Base-by-base conservation (phyloP, 1,140 invertebrate species). In the Calycopis cecrops region DNA sequence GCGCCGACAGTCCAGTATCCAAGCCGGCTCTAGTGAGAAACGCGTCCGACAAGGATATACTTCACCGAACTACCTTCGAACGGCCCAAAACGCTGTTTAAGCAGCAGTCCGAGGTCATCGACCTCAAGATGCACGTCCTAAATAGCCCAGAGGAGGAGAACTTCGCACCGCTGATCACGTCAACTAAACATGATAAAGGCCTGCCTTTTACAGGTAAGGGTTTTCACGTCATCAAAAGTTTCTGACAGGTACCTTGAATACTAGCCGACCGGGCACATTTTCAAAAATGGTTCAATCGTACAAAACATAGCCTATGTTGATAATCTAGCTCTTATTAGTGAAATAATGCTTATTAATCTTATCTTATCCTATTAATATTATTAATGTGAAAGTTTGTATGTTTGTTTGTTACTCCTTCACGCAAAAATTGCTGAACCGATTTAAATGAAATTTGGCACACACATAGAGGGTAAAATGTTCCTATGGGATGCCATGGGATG, bases 71-170 rank as follows among this genome's bases (percentile, higher is more conserved):
- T 0, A 65, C 62, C 42, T 87, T 64, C 60, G 76, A 77, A 65
- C 73, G 68, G 58, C 73, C 74, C 21, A 78, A 76, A 64, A 71
- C 71, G 61, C 63, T 83, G 18, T 83, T 79, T 38, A 87, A 86
- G 71, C 73, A 87, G 58, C 77, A 76, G 49, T 85, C 76, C 0
- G 90, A 91, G 57, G 90, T 91, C 16, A 90, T 91, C 52, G 90
- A 89, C 62, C 66, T 91, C n/a, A 90, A 88, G 57, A 84, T 86
- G 75, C 71, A 81, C 61, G 67, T 86, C 0, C 42, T 77, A 21
- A 77, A 52, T 2, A 83, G 80, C 62, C 78, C 74, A 0, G 83
- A 83, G 14, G 82, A 85, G 33, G 83, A 84, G 40, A 79, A 75
- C 51, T 81, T 76, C 33, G 79, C 70, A 60, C 74, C 78, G 2